These are phyloP conservation scores for Malacoraja senta DNA, from an alignment of 2,797 vertebrate genomes.

Conservation along the genomic window DNA sequence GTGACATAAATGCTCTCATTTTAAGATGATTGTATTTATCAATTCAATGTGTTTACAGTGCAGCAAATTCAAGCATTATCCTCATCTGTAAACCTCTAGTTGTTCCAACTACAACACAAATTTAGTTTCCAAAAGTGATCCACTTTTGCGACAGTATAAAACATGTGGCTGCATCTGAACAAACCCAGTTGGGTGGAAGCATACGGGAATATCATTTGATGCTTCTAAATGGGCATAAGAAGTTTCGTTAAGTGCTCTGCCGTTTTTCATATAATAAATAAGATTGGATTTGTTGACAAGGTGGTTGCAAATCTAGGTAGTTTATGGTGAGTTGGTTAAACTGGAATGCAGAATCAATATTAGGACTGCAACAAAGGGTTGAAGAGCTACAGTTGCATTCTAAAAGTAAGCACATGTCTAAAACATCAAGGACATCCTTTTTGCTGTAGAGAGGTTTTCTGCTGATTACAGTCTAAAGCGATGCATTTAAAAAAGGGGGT, in stretches of 20 bases:
- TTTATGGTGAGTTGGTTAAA: background rate
- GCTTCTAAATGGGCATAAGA: background rate
- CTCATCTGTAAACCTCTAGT: background rate
- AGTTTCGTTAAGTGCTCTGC: background rate
- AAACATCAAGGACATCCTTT: background rate
- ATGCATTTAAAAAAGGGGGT: background rate
- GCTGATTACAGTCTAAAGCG: background rate
- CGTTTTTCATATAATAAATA: background rate
- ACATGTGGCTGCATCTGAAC: background rate
- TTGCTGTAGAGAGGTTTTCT: background rate
- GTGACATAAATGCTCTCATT: constrained; percentile 2
- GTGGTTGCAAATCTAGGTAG: background rate
- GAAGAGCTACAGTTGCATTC: background rate
- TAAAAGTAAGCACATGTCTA: background rate
- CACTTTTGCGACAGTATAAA: background rate
- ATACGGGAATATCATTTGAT: background rate
- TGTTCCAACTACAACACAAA: background rate
- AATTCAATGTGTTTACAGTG: background rate
- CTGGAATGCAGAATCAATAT: background rate
- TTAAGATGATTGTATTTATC: background rate
- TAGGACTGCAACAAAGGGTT: background rate
- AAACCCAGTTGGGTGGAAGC: too few species aligned
- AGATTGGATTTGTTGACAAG: background rate
- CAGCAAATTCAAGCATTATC: background rate
- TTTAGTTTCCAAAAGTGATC: background rate